A percentile compares a stretch with the other conserved stretches of the same genome.
Conservation (phyloP, 2,797 vertebrate genomes). For the Lacerta agilis region DNA sequence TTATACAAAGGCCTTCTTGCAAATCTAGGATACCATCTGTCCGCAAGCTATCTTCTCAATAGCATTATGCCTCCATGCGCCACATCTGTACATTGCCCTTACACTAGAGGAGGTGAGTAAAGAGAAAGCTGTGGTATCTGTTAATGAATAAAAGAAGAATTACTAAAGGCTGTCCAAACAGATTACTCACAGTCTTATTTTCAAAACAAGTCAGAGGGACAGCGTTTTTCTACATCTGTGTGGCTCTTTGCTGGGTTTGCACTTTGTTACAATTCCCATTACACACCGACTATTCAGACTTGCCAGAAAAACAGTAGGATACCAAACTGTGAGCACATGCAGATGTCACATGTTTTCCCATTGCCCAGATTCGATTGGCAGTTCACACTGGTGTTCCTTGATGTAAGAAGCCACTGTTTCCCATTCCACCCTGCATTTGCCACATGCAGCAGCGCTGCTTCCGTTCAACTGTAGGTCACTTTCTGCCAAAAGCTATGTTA, state of each 20-base stretch:
- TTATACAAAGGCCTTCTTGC: slow-evolving; percentile 53
- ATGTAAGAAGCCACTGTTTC: too few species aligned
- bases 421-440: too few species aligned
- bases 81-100: slow-evolving; percentile 51
- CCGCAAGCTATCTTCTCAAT: slow-evolving; percentile 62
- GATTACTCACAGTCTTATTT: slow-evolving; percentile 53
- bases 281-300: slow-evolving; percentile 39
- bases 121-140: slow-evolving; percentile 35
- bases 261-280: slow-evolving; percentile 27
- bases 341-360: not conserved
- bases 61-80: slow-evolving; percentile 29
- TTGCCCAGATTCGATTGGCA: not conserved
- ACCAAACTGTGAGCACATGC: slow-evolving; percentile 3
- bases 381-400: not conserved
- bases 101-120: slow-evolving; percentile 42
- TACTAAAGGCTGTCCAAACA: slow-evolving; percentile 58
- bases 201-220: slow-evolving; percentile 56
- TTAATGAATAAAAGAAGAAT: slow-evolving; percentile 71
- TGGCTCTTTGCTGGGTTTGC: slow-evolving; percentile 3
- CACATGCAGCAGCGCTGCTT: too few species aligned
- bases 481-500: too few species aligned
- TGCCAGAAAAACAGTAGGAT: slow-evolving; percentile 48
- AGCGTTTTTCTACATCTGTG: slow-evolving; percentile 44
- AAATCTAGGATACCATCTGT: slow-evolving; percentile 69
- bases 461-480: too few species aligned